Base-by-base conservation (phyloP, 1,140 invertebrate genomes). In the Hypothenemus hampei region DNA sequence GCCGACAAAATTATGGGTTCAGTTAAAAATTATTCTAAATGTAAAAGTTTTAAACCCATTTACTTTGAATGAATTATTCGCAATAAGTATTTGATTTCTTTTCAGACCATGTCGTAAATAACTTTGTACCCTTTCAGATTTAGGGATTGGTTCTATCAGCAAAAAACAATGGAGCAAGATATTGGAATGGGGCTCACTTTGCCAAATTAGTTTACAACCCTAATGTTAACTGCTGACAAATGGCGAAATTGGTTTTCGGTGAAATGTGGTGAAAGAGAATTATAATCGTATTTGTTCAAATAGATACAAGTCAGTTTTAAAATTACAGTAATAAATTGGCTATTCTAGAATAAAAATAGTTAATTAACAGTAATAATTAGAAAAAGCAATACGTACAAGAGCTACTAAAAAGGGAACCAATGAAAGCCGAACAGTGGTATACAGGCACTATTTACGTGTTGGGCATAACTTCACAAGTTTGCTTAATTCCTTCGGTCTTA, bases 391-490 rank as follows among this genome's bases (percentile, higher is more conserved):
- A 64, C 64, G 56, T 40, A 58, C 59, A 58, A 60, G 55, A 65
- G 64, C 59, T 58, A 54, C 24, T 39, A 4, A 8, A 20, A 10
- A 41, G 23, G n/a, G 39, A 55, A 59, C 65, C 67, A 70, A 70
- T 65, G 65, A 70, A 69, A 69, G 64, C 65, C 65, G 66, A 69
- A 68, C 65, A 65, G 65, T 69, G 63, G 57, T 68, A 67, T 68
- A 68, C 61, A 63, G 54, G 31, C 62, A 51, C 60, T 67, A 68
- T 69, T 70, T 70, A 70, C 69, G 69, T 70, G 69, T 69, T 69
- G 65, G 57, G 69, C 69, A 70, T 70, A 70, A 70, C 66, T 70
- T 70, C 62, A 55, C 66, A 70, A 70, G 61, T 70, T 70, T 67
- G 61, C 59, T 66, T 70, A 70, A 70, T 65, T 67, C 57, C 59